phyloP scores from a whole-genome alignment of 2,888 invertebrate genomes.

The Xylocampa areola region DNA sequence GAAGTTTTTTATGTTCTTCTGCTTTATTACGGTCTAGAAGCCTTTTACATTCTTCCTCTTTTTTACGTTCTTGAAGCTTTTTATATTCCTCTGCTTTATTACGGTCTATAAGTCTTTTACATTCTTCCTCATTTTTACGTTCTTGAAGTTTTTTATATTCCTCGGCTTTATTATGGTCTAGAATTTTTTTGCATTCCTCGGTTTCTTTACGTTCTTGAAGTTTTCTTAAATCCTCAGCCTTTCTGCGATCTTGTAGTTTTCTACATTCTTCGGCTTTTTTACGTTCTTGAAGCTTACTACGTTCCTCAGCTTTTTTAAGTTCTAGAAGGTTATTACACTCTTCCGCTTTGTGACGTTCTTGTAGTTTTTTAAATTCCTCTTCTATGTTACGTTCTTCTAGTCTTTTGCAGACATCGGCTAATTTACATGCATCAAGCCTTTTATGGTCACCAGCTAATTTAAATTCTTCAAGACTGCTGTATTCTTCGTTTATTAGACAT shows the following conservation, averaged over 20 bases:
- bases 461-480: too few species aligned
- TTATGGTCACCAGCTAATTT: conserved; percentile 2
- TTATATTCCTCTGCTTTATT: background rate
- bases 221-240: conserved; percentile 1
- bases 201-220: background rate
- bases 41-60: too few species aligned
- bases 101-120: background rate
- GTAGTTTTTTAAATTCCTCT: background rate
- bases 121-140: too few species aligned
- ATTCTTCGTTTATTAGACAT: too few species aligned
- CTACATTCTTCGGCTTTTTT: background rate
- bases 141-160: too few species aligned
- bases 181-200: background rate
- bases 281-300: background rate
- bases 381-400: background rate
- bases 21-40: background rate
- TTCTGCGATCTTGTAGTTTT: background rate
- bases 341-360: background rate
- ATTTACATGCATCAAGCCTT: background rate
- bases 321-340: background rate
- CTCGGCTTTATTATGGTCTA: background rate
- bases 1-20: background rate
- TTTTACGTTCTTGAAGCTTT: background rate
- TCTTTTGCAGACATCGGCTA: background rate
- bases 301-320: background rate